Conservation (phyloP, 2,888 invertebrate species). For the Neria commutata region DNA sequence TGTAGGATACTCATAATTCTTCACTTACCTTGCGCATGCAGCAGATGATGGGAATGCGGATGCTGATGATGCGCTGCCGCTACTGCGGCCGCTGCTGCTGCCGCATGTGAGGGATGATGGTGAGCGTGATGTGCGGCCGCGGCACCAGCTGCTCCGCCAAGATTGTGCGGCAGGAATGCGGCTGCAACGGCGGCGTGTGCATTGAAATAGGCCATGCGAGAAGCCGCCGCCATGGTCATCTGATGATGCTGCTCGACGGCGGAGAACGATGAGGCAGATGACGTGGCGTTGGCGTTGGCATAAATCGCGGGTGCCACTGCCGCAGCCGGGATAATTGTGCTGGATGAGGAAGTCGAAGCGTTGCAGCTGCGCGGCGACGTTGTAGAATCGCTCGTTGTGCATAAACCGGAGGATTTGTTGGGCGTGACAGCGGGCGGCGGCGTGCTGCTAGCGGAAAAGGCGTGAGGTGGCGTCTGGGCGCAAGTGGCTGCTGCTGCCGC, state of each 20-base stretch:
- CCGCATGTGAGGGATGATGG: conserved; percentile 19
- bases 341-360: not conserved
- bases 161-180: conserved; percentile 80
- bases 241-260: conserved; percentile 55
- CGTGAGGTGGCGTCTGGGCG: conserved; percentile 23
- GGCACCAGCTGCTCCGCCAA: conserved; percentile 62
- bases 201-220: conserved; percentile 88
- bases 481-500: conserved; percentile 43
- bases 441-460: conserved; percentile 21
- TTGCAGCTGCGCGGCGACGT: conserved; percentile 13
- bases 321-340: conserved; percentile 10
- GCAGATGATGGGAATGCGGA: conserved; percentile 40
- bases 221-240: conserved; percentile 65
- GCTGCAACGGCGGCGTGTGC: conserved; percentile 91
- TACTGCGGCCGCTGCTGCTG: not conserved
- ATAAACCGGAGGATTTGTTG: conserved; percentile 17
- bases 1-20: not conserved
- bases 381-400: not conserved
- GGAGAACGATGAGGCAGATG: conserved; percentile 38
- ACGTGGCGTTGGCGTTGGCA: conserved; percentile 39
- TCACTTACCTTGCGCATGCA: conserved; percentile 61
- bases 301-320: conserved; percentile 21
- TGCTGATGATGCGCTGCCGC: conserved; percentile 13
- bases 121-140: conserved; percentile 46
- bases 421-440: conserved; percentile 29